phyloP scores from a whole-genome alignment of 2,888 invertebrate species.

The Lymantria dispar region DNA sequence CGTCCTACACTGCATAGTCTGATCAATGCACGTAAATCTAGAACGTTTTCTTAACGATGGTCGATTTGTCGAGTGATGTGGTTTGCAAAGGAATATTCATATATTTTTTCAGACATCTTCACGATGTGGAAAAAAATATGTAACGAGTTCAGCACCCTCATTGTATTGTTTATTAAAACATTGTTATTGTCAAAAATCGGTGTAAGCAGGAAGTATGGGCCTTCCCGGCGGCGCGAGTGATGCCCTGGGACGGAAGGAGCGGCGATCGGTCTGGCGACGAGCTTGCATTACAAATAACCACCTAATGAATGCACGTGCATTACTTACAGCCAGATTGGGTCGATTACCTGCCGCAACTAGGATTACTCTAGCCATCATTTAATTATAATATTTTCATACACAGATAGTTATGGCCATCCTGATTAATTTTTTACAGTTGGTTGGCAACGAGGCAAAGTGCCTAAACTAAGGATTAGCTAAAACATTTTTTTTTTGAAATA shows the following conservation, averaged over 20 bases:
- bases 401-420: too few species aligned
- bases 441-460: too few species aligned
- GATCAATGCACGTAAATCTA: too few species aligned
- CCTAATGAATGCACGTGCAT: conserved; percentile 71
- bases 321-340: conserved; percentile 43
- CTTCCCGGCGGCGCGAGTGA: conserved; percentile 70
- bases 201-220: conserved; percentile 71
- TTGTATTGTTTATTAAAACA: conserved; percentile 51
- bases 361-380: neutral
- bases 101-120: too few species aligned
- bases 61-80: too few species aligned
- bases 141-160: conserved; percentile 40
- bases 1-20: too few species aligned
- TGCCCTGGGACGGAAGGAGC: conserved; percentile 68
- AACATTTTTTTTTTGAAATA: too few species aligned
- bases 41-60: too few species aligned
- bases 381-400: neutral
- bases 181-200: conserved; percentile 70
- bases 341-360: conserved; percentile 33
- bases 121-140: too few species aligned
- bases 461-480: too few species aligned
- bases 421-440: too few species aligned
- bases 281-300: conserved; percentile 75
- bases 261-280: conserved; percentile 53
- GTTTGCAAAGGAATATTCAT: too few species aligned